Evolutionary conservation across 2,797 vertebrate species (phyloP).

Genomic region (Pithecia hirsuta): DNA sequence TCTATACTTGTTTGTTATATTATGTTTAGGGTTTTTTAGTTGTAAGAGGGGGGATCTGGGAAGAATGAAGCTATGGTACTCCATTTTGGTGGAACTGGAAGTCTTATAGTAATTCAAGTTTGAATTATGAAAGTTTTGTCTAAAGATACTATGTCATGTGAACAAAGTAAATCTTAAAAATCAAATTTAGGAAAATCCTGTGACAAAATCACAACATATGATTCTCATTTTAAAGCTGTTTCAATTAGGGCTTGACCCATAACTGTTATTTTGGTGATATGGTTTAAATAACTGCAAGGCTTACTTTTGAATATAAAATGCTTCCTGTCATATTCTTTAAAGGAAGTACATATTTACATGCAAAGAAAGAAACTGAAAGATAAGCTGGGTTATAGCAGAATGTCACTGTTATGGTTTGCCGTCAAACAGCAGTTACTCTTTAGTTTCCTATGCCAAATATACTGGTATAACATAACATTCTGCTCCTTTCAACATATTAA

Average conservation of each 20-base stretch:
- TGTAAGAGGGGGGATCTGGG: background rate
- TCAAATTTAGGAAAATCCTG: constrained; percentile 2
- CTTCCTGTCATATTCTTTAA: constrained; percentile 51
- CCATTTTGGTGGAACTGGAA: background rate
- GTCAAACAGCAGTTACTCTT: background rate
- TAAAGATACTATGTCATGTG: background rate
- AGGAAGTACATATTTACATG: background rate
- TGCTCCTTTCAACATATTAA: background rate
- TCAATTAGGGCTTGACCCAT: background rate
- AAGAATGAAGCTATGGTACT: background rate
- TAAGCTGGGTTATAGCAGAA: constrained; percentile 18
- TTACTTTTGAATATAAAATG: constrained; percentile 37
- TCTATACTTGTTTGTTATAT: background rate
- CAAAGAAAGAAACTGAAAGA: background rate
- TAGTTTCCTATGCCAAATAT: background rate
- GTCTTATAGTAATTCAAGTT: background rate
- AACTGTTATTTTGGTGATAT: constrained; percentile 5
- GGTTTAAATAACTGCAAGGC: constrained; percentile 35
- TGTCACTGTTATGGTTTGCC: constrained; percentile 16
- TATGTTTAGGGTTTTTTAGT: constrained; percentile 12
- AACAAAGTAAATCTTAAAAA: background rate
- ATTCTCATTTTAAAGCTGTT: constrained; percentile 31
- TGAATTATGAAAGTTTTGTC: constrained; percentile 13
- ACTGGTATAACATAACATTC: background rate
- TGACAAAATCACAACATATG: background rate